These are phyloP conservation scores for Electrophaes corylata DNA, from an alignment of 2,888 invertebrate genomes.

Conservation along the genomic window DNA sequence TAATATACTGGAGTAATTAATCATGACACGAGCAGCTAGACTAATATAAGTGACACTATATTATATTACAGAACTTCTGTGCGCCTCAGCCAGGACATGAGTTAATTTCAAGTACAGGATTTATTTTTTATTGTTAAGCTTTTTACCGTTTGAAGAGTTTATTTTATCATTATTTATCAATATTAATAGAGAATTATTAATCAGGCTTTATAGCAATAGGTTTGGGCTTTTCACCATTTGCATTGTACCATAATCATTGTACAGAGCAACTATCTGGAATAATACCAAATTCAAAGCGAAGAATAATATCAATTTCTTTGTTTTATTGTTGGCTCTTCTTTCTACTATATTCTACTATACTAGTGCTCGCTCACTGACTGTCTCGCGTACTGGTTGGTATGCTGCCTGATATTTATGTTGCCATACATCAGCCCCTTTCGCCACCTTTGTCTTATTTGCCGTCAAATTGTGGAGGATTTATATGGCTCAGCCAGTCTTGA, in stretches of 20 bases:
- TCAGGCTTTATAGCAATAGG: no score
- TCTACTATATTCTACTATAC: neutral
- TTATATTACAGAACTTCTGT: neutral
- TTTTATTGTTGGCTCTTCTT: neutral
- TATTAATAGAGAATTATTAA: no score
- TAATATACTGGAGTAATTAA: slow-evolving; percentile 14
- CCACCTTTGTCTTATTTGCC: slow-evolving; percentile 36
- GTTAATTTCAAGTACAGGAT: neutral
- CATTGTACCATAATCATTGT: no score
- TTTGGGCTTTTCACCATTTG: no score
- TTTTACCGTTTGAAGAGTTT: no score
- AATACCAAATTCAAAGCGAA: neutral
- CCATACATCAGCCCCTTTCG: slow-evolving; percentile 34
- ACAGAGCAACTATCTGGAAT: no score
- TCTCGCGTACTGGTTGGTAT: slow-evolving; percentile 11
- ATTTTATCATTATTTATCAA: no score
- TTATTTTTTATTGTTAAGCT: no score
- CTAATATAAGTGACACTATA: slow-evolving; percentile 4
- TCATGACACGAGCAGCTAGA: slow-evolving; percentile 8
- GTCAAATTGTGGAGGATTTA: slow-evolving; percentile 28
- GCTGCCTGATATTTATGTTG: slow-evolving; percentile 21
- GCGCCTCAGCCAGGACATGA: neutral
- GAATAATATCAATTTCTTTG: no score
- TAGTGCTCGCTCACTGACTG: neutral
- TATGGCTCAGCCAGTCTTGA: slow-evolving; percentile 21